phyloP scores from a whole-genome alignment of 2,113 vertebrate genomes.

The Lepus americanus region DNA sequence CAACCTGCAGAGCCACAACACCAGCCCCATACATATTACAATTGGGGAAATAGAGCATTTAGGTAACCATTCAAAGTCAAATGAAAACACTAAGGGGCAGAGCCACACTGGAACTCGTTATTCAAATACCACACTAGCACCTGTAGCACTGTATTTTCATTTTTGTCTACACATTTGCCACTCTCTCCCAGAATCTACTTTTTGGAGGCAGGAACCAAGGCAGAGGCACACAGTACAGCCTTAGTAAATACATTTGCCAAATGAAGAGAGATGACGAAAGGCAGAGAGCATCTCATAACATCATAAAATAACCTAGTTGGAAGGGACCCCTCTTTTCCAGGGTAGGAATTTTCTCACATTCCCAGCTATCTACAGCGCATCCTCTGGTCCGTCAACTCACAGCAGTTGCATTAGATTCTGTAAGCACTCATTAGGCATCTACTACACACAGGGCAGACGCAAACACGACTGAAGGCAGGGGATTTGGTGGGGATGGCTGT shows the following conservation, averaged over 20 bases:
- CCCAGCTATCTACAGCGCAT: no score
- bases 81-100: neutral
- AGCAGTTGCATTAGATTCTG: neutral
- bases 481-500: neutral
- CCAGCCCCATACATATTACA: neutral
- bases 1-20: no score
- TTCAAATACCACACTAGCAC: neutral
- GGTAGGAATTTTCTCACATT: neutral
- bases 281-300: neutral
- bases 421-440: neutral
- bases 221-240: neutral
- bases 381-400: neutral
- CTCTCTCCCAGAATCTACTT: neutral
- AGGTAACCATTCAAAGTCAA: neutral
- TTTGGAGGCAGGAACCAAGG: neutral
- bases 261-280: neutral
- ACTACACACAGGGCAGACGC: neutral
- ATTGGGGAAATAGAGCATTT: neutral
- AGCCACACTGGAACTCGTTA: neutral
- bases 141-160: no score
- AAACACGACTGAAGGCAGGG: neutral
- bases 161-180: neutral
- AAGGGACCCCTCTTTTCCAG: neutral
- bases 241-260: neutral
- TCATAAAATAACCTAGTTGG: neutral